phyloP scores from a whole-genome alignment of 2,797 vertebrate genomes.

The Phyllotis vaccarum region DNA sequence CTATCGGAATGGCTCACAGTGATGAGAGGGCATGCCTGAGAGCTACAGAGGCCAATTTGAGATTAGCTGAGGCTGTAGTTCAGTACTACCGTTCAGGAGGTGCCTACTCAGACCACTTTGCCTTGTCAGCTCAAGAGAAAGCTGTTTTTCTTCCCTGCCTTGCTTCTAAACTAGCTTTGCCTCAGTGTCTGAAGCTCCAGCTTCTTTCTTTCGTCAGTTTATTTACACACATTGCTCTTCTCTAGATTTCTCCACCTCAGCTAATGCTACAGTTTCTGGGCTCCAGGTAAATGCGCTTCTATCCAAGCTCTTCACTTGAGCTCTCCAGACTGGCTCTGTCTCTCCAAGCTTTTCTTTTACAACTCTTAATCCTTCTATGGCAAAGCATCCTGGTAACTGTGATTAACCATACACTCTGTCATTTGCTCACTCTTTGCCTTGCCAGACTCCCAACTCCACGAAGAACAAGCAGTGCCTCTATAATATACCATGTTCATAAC shows the following conservation, averaged over 20 bases:
- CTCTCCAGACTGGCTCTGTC: conserved; percentile 2
- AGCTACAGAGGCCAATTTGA: conserved; percentile 46
- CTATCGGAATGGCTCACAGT: not conserved
- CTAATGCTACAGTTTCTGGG: conserved; percentile 14
- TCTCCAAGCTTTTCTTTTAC: not conserved
- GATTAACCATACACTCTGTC: not conserved
- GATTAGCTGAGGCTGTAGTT: not conserved
- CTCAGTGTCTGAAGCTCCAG: not conserved
- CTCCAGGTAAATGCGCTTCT: conserved; percentile 30
- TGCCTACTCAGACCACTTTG: not conserved
- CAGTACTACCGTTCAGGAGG: not conserved
- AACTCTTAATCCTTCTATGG: not conserved
- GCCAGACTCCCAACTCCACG: conserved; percentile 7
- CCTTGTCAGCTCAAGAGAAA: not conserved
- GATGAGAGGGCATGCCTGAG: not conserved
- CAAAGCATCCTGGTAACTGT: not conserved
- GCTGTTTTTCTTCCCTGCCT: not conserved
- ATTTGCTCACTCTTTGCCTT: not conserved
- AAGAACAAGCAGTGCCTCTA: not conserved
- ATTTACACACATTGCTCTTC: conserved; percentile 23
- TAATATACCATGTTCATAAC: not conserved
- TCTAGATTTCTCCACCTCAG: not conserved
- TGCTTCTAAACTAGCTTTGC: conserved; percentile 15
- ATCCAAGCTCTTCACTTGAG: conserved; percentile 18
- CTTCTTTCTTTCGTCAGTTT: not conserved